Conservation (phyloP, 2,888 invertebrate species). For the Ommatoiulus sabulosus region DNA sequence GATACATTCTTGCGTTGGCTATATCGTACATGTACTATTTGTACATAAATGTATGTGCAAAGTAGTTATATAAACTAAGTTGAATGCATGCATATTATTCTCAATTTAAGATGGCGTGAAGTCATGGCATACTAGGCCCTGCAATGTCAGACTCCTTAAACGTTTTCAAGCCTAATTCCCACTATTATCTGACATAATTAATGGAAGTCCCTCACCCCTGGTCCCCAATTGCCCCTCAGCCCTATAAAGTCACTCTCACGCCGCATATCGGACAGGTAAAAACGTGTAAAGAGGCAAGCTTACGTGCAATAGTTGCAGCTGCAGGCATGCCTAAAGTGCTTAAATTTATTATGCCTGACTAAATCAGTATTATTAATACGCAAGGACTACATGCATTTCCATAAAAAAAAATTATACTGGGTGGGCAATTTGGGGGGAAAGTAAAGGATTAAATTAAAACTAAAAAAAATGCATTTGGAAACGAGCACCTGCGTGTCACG, state of each 20-base stretch:
- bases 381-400: background rate
- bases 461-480: background rate
- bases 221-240: background rate
- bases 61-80: too few species aligned
- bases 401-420: slow-evolving; percentile 4
- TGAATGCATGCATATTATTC: too few species aligned
- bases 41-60: too few species aligned
- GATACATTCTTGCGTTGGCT: too few species aligned
- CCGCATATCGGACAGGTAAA: background rate
- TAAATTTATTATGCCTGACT: background rate
- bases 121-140: too few species aligned
- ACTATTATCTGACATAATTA: background rate
- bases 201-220: background rate
- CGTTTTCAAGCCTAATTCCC: background rate
- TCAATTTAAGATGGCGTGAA: background rate
- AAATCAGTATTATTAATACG: background rate
- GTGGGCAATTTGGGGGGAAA: slow-evolving; percentile 17
- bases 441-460: background rate
- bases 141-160: background rate
- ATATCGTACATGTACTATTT: too few species aligned
- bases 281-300: background rate
- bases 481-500: background rate
- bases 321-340: slow-evolving; percentile 1
- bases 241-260: background rate
- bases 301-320: background rate